Evolutionary conservation across 2,797 vertebrate species (phyloP), one percentile per base, ranked within the genome.

Genomic region (Psittacula derbiana): DNA sequence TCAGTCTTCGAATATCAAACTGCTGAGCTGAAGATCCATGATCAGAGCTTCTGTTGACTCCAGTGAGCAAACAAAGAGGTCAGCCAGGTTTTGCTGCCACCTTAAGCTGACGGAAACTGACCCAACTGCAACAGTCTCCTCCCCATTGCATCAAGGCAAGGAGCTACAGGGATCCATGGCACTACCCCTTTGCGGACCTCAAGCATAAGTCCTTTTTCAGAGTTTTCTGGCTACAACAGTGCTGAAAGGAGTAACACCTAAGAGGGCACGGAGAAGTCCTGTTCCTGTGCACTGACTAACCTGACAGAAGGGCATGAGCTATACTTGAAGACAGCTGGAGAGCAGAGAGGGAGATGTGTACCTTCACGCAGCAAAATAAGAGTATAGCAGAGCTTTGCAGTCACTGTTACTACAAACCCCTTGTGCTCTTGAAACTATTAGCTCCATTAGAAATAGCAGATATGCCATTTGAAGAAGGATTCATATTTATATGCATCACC

Each of bases 291-390:
- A 40, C 43, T 12, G 21, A 25, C 15, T 27, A 27, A 6, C 41
- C 28, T 64, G 38, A 17, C 44, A 58, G 49, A 52, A 57, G 50
- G 33, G 10, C 12, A 73, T 2, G 0, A 27, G 7, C 28, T 16
- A 0, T 5, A 44, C 40, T 16, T 75, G 31, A 44, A 65, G 52
- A 19, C 13, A 69, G 12, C 3, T 72, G 27, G 64, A 49, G 44
- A 69, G 16, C 11, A 75, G 12, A 57, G 16, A 12, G 11, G 27
- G 41, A 62, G 23, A 50, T 27, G 6, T 27, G 41, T 11, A 41
- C 8, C 31, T 78, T 57, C 65, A 40, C 1, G 0, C 11, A 21
- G n/a, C 14, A 50, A 86, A 50, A 13, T 1, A 1, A 0, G 17
- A 67, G n/a, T 55, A 27, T 0, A 58, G 43, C 16, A 78, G 58